Base-by-base conservation (phyloP, 2,888 invertebrate genomes). In the Tetragnatha montana region DNA sequence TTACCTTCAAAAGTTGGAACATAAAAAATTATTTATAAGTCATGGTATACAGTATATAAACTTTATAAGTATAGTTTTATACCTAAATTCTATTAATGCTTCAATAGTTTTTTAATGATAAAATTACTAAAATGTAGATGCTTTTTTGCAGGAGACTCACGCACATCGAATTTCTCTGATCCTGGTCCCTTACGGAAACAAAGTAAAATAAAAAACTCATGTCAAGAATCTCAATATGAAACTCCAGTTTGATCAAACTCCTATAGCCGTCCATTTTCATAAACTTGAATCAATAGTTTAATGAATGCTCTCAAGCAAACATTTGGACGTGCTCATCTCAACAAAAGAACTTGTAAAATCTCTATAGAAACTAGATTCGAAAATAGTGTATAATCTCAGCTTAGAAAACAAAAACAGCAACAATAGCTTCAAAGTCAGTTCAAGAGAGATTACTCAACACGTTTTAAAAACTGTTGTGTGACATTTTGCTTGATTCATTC, bases 101-200 rank as follows among this genome's bases (percentile, higher is more conserved):
- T 1, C 4, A 35, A 4, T 35, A 35, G 35, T 35, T 35, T 35
- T 35, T 35, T 35, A 4, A 35, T 35, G 17, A 69, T 69, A 10
- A n/a, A 69, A 6, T 17, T 69, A 69, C 21, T 74, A 14, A 22
- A 8, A 1, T 35, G 35, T 35, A 4, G 35, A 35, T 35, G 35
- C 35, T 35, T 35, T 8, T 80, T 87, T 81, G 7, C 81, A 89
- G 89, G 89, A 69, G 81, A 81, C n/a, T 89, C 89, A 14, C 71
- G 81, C 19, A 81, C 81, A 68, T 85, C 85, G 17, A 89, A 89
- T 22, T 89, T 81, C 75, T 89, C 89, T 8, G 89, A 89, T 50
- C 81, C 89, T 17, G 89, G 89, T 17, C 85, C 89, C 10, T n/a
- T 22, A 49, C 75, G 60, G 12, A 85, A 78, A 17, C 84, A 85